Evolutionary conservation across 1,140 invertebrate genomes (phyloP).

Genomic region (Ostrea edulis): DNA sequence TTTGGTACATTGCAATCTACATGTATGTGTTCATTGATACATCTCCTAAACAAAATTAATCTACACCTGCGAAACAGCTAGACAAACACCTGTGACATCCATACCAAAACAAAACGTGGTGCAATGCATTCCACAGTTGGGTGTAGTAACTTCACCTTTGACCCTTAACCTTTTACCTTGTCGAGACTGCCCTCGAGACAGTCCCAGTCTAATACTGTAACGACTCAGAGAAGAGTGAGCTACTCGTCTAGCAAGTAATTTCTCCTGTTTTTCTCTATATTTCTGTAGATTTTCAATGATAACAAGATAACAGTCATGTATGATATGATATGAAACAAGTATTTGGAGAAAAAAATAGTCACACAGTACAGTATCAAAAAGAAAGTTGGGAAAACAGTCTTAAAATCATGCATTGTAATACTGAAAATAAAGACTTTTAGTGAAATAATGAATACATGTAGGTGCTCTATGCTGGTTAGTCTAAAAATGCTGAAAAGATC

Average conservation of each 20-base stretch:
- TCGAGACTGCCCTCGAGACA: not conserved
- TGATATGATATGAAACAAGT: not conserved
- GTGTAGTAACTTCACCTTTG: not conserved
- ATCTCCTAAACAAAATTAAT: not conserved
- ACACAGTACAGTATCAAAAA: not conserved
- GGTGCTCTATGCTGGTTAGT: too few relatives aligned
- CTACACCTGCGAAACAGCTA: not conserved
- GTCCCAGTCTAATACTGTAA: not conserved
- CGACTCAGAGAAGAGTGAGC: not conserved
- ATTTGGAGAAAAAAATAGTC: not conserved
- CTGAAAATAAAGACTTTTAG: too few relatives aligned
- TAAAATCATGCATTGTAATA: too few relatives aligned
- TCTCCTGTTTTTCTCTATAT: constrained; percentile 16
- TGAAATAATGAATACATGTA: too few relatives aligned
- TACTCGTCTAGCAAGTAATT: not conserved
- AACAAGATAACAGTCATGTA: not conserved
- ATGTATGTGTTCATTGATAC: not conserved
- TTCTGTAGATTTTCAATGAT: not conserved
- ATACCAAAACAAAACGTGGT: not conserved
- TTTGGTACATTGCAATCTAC: too few relatives aligned
- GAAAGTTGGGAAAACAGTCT: too few relatives aligned
- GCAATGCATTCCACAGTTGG: not conserved
- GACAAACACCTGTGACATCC: not conserved
- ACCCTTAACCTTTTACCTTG: not conserved
- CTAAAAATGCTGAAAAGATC: too few relatives aligned